Evolutionary conservation across 92 coral and sea anemone species (phyloP).

Genomic region (Epizoanthus ramosus): DNA sequence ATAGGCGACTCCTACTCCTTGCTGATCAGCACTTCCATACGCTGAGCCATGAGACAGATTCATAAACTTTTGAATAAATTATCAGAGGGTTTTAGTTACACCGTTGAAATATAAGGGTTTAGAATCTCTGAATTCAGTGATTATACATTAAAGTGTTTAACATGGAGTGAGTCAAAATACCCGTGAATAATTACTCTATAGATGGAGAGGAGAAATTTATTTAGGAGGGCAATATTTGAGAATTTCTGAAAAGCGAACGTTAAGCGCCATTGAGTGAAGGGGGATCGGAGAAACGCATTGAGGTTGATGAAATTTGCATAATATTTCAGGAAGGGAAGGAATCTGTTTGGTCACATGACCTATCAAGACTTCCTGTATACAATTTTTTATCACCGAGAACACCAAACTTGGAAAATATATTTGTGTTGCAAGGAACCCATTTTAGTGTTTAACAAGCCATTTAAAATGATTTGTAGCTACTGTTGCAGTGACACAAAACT

Average conservation of each 20-base stretch:
- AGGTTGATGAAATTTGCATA: conserved; percentile 72
- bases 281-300: conserved; percentile 53
- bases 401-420: conserved; percentile 13
- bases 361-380: conserved; percentile 28
- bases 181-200: conserved; percentile 36
- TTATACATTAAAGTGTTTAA: conserved; percentile 27
- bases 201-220: conserved; percentile 21
- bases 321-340: conserved; percentile 68
- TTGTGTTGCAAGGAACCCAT: conserved; percentile 2
- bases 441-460: not conserved
- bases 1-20: not conserved
- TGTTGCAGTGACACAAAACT: not conserved
- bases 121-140: conserved; percentile 38
- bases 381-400: not conserved
- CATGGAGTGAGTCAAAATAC: conserved; percentile 41
- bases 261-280: conserved; percentile 36
- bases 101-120: conserved; percentile 45
- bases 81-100: conserved; percentile 60
- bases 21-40: not conserved
- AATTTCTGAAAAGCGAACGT: conserved; percentile 18
- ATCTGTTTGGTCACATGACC: conserved; percentile 72
- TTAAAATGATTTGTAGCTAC: not conserved
- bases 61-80: conserved; percentile 62
- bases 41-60: conserved; percentile 32
- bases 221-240: conserved; percentile 25